Conservation (phyloP, 2,888 invertebrate genomes). For the Hypomecis punctinalis region DNA sequence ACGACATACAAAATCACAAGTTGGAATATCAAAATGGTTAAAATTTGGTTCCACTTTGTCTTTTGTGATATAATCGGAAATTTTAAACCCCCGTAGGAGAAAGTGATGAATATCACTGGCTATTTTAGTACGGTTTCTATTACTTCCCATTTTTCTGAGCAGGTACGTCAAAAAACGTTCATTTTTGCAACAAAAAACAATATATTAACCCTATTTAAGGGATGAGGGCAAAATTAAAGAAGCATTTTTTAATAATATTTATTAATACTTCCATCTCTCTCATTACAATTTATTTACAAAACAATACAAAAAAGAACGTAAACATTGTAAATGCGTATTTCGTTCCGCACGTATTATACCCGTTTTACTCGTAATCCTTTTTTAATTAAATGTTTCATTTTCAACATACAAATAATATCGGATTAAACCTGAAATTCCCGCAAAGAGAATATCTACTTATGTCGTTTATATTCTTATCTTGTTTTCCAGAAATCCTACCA, state of each 20-base stretch:
- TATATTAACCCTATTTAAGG: neutral
- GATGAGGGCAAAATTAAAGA: constrained; percentile 6
- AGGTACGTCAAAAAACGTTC: too few relatives aligned
- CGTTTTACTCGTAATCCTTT: constrained; percentile 18
- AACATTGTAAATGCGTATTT: constrained; percentile 44
- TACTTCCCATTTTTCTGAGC: too few relatives aligned
- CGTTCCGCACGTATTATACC: constrained; percentile 23
- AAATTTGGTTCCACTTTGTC: too few relatives aligned
- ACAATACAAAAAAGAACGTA: constrained; percentile 63
- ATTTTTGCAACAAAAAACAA: too few relatives aligned
- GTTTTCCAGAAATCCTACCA: neutral
- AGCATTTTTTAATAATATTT: constrained; percentile 67
- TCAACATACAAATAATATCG: constrained; percentile 46
- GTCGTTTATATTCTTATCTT: neutral
- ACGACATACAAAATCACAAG: too few relatives aligned
- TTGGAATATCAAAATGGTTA: too few relatives aligned
- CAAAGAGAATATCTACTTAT: neutral
- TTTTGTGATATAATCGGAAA: too few relatives aligned
- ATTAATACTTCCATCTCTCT: constrained; percentile 73
- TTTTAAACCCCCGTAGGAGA: too few relatives aligned
- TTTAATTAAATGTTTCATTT: constrained; percentile 39
- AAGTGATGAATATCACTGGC: too few relatives aligned
- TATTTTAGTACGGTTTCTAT: too few relatives aligned
- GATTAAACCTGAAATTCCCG: constrained; percentile 1
- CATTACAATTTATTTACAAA: constrained; percentile 81